Percentiles rank a stretch among this genome's conserved stretches.
phyloP scores from a whole-genome alignment of 2,113 vertebrate genomes.

The Blennius ocellaris region DNA sequence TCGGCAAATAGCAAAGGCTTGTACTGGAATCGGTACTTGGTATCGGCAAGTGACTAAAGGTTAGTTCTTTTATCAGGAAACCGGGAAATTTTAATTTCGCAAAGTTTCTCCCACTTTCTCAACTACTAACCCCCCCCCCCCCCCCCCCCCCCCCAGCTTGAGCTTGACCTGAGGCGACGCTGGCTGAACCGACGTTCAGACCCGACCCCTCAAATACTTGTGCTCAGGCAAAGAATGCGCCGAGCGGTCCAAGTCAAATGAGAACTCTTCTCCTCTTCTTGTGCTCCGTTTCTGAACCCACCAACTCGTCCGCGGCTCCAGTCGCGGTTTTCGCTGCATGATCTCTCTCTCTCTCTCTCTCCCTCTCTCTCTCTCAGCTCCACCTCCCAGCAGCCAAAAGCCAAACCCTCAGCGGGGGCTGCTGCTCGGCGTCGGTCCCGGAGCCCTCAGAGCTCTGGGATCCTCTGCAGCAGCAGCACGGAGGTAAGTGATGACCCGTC shows the following conservation, averaged over 20 bases:
- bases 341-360: slow-evolving; percentile 17
- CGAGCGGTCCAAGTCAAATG: slow-evolving; percentile 50
- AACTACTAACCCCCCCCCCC: no score
- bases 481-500: slow-evolving; percentile 85
- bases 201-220: slow-evolving; percentile 60
- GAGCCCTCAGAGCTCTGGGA: slow-evolving; percentile 80
- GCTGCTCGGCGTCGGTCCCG: slow-evolving; percentile 85
- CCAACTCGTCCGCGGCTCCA: background rate
- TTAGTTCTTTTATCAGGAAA: no score
- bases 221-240: slow-evolving; percentile 71
- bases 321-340: background rate
- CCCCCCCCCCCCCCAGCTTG: slow-evolving; percentile 31
- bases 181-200: slow-evolving; percentile 47
- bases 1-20: no score
- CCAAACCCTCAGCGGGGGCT: slow-evolving; percentile 87
- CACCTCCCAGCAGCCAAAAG: slow-evolving; percentile 98
- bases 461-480: slow-evolving; percentile 63
- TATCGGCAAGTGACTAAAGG: no score
- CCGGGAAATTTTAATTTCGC: no score
- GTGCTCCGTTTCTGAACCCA: no score
- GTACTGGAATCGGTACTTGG: no score
- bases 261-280: no score
- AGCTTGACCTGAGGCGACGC: slow-evolving; percentile 48
- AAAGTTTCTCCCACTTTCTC: no score
- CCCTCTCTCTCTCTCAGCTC: slow-evolving; percentile 76